Evolutionary conservation across 64 coral and sea anemone genomes (phyloP).

Genomic region (Trachythela sp.): DNA sequence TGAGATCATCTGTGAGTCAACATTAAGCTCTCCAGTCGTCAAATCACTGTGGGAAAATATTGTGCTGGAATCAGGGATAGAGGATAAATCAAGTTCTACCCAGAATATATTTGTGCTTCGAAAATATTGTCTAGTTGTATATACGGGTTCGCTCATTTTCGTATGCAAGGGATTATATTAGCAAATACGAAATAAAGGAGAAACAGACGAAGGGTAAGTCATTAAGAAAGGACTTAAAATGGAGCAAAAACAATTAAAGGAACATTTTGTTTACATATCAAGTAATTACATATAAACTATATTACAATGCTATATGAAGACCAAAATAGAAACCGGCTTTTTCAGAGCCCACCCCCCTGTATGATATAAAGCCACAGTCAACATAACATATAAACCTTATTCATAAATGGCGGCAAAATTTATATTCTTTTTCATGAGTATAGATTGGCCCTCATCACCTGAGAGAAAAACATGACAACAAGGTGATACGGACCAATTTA

Average conservation of each 20-base stretch:
- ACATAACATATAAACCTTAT: too few species aligned
- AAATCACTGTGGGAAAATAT: slow-evolving; percentile 21
- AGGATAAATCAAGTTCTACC: not conserved
- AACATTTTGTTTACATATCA: not conserved
- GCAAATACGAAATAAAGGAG: slow-evolving; percentile 8
- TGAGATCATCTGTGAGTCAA: not conserved
- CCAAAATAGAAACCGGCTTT: not conserved
- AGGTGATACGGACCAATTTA: too few species aligned
- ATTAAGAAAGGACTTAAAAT: slow-evolving; percentile 10
- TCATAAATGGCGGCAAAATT: too few species aligned
- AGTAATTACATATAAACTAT: not conserved
- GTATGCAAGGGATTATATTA: slow-evolving; percentile 5
- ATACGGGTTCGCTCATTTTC: slow-evolving; percentile 15
- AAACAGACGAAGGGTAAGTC: not conserved
- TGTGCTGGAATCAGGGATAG: not conserved
- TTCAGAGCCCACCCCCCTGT: too few species aligned
- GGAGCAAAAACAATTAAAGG: not conserved
- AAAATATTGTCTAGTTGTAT: slow-evolving; percentile 11
- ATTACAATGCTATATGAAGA: too few species aligned
- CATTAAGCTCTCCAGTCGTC: not conserved
- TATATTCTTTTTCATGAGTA: too few species aligned
- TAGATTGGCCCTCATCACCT: too few species aligned
- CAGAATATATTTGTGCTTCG: not conserved
- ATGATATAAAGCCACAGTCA: too few species aligned
- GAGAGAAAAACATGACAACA: too few species aligned